Conservation (phyloP, 2,888 invertebrate species). For the Anticlea derivata region DNA sequence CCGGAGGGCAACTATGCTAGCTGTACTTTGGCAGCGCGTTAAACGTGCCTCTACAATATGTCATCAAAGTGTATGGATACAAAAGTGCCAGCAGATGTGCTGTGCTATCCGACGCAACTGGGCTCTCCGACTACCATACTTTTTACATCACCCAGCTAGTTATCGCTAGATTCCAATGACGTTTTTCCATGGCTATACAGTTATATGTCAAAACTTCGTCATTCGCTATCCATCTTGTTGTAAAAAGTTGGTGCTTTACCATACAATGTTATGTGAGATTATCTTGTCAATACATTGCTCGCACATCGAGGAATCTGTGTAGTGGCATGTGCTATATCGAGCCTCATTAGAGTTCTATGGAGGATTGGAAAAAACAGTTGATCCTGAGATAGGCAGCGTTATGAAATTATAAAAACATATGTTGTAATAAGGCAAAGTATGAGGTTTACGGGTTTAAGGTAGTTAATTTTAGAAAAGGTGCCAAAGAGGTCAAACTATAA, state of each 20-base stretch:
- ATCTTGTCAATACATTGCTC: conserved; percentile 10
- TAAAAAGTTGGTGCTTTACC: conserved; percentile 28
- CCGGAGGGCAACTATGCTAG: too few relatives aligned
- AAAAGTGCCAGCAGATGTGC: too few relatives aligned
- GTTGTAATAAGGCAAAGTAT: conserved; percentile 2
- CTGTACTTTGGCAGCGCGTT: too few relatives aligned
- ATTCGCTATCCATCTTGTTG: conserved; percentile 27
- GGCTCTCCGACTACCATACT: conserved; percentile 10
- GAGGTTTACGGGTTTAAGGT: too few relatives aligned
- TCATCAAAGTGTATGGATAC: too few relatives aligned
- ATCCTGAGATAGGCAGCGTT: neutral
- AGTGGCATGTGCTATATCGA: conserved; percentile 10
- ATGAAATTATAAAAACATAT: conserved; percentile 7
- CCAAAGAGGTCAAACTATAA: too few relatives aligned
- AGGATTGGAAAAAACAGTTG: neutral
- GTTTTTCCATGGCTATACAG: conserved; percentile 27
- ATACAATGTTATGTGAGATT: conserved; percentile 26
- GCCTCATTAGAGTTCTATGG: conserved; percentile 10
- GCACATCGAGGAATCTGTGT: neutral
- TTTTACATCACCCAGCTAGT: conserved; percentile 22
- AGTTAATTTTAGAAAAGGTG: too few relatives aligned
- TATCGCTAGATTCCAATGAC: conserved; percentile 32
- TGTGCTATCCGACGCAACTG: neutral
- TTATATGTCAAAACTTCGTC: conserved; percentile 34
- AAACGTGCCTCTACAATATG: too few relatives aligned